Evolutionary conservation across 2,797 vertebrate genomes (phyloP).

Genomic region (Pangasius djambal): DNA sequence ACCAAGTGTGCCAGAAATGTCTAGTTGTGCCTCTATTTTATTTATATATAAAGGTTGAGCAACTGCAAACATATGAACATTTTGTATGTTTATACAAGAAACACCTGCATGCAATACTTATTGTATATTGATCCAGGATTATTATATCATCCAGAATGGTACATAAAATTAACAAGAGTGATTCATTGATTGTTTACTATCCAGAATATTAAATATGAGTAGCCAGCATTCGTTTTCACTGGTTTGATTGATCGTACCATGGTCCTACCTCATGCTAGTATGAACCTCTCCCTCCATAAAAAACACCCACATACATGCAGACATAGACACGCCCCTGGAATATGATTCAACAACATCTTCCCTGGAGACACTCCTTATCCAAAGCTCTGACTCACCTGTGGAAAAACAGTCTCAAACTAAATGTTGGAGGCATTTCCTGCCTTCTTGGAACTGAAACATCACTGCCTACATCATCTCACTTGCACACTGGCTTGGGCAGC

Average conservation of each 20-base stretch:
- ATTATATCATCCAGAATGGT: background rate
- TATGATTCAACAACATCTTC: conserved; percentile 51
- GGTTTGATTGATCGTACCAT: background rate
- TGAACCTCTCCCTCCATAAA: conserved; percentile 29
- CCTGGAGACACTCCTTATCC: conserved; percentile 61
- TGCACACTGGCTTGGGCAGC: conserved; percentile 41
- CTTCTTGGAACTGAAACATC: conserved; percentile 60
- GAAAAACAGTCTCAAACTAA: conserved; percentile 71
- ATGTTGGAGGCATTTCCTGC: conserved; percentile 65
- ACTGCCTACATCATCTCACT: conserved; percentile 56
- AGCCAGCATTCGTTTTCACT: background rate
- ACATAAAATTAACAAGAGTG: background rate
- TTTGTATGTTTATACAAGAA: background rate
- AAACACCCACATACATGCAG: conserved; percentile 40
- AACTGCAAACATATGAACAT: conserved; percentile 7
- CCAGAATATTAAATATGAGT: background rate
- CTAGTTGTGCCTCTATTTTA: background rate
- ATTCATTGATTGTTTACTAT: conserved; percentile 16
- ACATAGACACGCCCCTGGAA: conserved; percentile 53
- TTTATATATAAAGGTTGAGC: background rate
- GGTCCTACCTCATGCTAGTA: background rate
- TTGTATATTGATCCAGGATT: background rate
- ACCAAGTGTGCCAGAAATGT: background rate
- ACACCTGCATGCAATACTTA: background rate
- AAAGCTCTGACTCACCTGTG: conserved; percentile 73